These are phyloP conservation scores for Porites lutea DNA, from an alignment of 64 coral and sea anemone genomes.

Conservation along the genomic window DNA sequence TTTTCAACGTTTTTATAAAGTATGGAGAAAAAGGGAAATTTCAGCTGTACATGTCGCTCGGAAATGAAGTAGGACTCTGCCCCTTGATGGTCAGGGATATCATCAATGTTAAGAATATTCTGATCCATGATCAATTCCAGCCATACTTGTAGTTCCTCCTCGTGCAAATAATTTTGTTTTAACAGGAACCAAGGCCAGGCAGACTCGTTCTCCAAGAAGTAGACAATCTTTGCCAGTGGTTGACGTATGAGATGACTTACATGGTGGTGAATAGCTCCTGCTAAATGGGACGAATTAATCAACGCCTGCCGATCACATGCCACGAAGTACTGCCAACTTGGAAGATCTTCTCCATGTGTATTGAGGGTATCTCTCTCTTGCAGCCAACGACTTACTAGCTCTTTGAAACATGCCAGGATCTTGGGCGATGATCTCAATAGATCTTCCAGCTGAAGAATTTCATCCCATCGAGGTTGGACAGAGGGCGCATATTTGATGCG, in stretches of 20 bases:
- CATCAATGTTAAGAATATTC: slow-evolving; percentile 37
- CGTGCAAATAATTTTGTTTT: not conserved
- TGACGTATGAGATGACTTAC: slow-evolving; percentile 75
- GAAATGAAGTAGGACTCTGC: slow-evolving; percentile 65
- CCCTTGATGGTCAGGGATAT: slow-evolving; percentile 66
- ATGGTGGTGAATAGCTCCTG: slow-evolving; percentile 78
- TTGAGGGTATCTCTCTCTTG: not conserved
- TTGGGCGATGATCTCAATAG: slow-evolving; percentile 31
- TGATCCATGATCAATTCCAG: slow-evolving; percentile 47
- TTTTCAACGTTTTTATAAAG: slow-evolving; percentile 71
- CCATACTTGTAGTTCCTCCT: slow-evolving; percentile 53
- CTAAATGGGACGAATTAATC: slow-evolving; percentile 79
- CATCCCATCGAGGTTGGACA: slow-evolving; percentile 44
- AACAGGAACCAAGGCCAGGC: slow-evolving; percentile 47
- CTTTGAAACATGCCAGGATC: slow-evolving; percentile 55
- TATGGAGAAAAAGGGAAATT: slow-evolving; percentile 70
- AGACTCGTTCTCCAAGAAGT: slow-evolving; percentile 82
- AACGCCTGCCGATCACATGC: slow-evolving; percentile 85
- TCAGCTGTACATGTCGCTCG: slow-evolving; percentile 39
- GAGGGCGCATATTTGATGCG: slow-evolving; percentile 69
- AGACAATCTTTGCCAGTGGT: slow-evolving; percentile 81
- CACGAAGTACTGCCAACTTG: slow-evolving; percentile 72
- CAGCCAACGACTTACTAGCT: slow-evolving; percentile 56
- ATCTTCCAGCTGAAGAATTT: slow-evolving; percentile 26
- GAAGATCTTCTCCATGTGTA: not conserved